Conservation (phyloP, 2,888 invertebrate genomes). For the Morinoia aosen region DNA sequence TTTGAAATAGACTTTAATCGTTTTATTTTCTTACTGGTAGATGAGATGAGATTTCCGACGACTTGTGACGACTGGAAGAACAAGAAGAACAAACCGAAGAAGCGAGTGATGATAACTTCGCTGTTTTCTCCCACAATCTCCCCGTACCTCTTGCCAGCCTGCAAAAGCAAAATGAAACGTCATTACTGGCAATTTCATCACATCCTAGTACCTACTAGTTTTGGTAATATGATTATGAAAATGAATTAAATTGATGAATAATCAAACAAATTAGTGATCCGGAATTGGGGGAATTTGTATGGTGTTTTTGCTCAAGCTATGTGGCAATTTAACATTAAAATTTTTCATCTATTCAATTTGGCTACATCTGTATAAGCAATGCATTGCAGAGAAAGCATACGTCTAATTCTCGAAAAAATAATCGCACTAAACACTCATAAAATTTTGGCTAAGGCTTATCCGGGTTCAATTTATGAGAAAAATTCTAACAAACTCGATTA, state of each 20-base stretch:
- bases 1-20: background rate
- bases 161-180: conserved; percentile 70
- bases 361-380: background rate
- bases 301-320: background rate
- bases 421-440: background rate
- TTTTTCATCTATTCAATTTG: background rate
- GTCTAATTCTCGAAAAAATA: background rate
- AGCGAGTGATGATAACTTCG: conserved; percentile 93
- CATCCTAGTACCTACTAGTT: background rate
- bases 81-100: conserved; percentile 99
- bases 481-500: background rate
- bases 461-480: background rate
- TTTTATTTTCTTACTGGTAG: conserved; percentile 79
- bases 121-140: conserved; percentile 85
- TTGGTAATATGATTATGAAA: background rate
- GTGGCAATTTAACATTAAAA: background rate
- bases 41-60: conserved; percentile 97
- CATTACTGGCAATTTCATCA: background rate
- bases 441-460: background rate
- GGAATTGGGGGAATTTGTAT: background rate
- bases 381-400: background rate
- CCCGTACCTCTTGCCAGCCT: conserved; percentile 92
- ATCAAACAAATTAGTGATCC: background rate
- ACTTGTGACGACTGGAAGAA: conserved; percentile 97
- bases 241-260: background rate